Base-by-base conservation (phyloP, 2,797 vertebrate genomes). In the Sus cebifrons region DNA sequence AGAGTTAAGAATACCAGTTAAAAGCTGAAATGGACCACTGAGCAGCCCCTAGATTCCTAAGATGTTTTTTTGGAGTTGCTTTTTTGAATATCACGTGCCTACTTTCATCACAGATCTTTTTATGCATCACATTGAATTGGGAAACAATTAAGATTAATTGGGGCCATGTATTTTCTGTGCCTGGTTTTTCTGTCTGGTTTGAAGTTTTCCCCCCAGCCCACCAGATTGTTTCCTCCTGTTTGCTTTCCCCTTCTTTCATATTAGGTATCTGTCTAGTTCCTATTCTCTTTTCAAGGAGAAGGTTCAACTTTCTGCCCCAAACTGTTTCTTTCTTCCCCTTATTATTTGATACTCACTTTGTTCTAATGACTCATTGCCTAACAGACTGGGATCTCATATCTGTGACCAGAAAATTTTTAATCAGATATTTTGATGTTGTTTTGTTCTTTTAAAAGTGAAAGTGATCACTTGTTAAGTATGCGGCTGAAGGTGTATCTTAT, bases 111-210 rank as follows among this genome's bases (percentile, higher is more conserved):
- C 6, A 86, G 49, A 74, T 12, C 10, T 95, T 93, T 79, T 70
- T n/a, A 79, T 94, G 3, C 5, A 40, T 75, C 3, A 9, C 29
- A n/a, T n/a, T 67, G 60, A 81, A 29, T 21, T 86, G 81, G 74
- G 54, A 84, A 87, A 71, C 29, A 73, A 62, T 68, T 95, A 44
- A 86, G 52, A 71, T 74, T 83, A 79, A 36, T 29, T 94, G 58
- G 25, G 58, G 44, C 25, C 29, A 7, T 58, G 2, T 77, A 40
- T 86, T 77, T 85, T 81, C 27, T 82, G 60, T 16, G 65, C 85
- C 4, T 78, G 67, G 29, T 86, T 71, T 83, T 77, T 64, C 49
- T 58, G 9, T 21, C 56, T 74, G 27, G 13, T 85, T 87, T 74
- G 29, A 89, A 21, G 18, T 44, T 65, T 11, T n/a, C 27, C n/a